Conservation (phyloP, 2,113 vertebrate species). For the Festucalex cinctus region DNA sequence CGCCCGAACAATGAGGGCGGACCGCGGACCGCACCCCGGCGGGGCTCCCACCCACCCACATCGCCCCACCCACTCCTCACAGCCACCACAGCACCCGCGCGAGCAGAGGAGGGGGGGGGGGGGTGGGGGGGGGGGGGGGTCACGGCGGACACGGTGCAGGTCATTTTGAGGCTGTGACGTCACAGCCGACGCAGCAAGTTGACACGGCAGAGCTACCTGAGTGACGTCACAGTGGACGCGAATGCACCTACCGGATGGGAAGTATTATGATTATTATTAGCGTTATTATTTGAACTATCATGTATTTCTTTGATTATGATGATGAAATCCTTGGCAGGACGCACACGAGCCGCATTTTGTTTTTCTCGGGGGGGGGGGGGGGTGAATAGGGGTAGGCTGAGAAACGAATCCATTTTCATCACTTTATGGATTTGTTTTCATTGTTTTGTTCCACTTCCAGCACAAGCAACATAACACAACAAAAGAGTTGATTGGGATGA, state of each 20-base stretch:
- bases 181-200: background rate
- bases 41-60: background rate
- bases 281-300: too few species aligned
- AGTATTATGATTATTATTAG: background rate
- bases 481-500: too few species aligned
- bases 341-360: too few species aligned
- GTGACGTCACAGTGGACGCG: background rate
- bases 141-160: background rate
- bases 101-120: background rate
- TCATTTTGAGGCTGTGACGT: background rate
- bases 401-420: too few species aligned
- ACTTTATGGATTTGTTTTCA: too few species aligned
- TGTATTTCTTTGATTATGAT: too few species aligned
- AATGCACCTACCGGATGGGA: background rate
- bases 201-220: background rate
- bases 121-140: background rate
- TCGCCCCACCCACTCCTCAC: background rate
- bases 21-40: background rate
- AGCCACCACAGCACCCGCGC: background rate
- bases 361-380: too few species aligned
- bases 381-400: too few species aligned
- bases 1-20: background rate
- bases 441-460: too few species aligned
- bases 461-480: too few species aligned
- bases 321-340: too few species aligned